These are phyloP conservation scores for Calliopum simillimum DNA, from an alignment of 2,888 invertebrate genomes.

Conservation along the genomic window DNA sequence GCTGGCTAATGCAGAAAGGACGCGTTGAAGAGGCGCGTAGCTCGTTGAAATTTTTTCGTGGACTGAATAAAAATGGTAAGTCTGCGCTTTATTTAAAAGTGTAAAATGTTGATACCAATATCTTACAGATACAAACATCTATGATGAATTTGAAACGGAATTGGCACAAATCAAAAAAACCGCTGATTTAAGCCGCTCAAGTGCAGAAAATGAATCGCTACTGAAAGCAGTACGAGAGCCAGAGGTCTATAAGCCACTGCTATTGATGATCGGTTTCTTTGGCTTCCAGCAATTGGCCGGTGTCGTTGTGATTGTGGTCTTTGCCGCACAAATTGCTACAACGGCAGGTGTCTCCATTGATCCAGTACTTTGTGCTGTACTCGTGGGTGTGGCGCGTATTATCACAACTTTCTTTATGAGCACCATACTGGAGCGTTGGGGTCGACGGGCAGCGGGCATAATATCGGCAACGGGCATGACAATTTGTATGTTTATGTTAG, in stretches of 20 bases:
- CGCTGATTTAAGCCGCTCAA: conserved; percentile 55
- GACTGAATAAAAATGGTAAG: conserved; percentile 65
- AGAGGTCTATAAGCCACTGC: conserved; percentile 65
- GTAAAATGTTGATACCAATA: neutral
- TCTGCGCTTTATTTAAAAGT: neutral
- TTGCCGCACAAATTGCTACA: conserved; percentile 76
- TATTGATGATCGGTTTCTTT: conserved; percentile 74
- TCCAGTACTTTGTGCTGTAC: conserved; percentile 75
- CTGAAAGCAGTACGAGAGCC: conserved; percentile 57
- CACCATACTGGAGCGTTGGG: conserved; percentile 72
- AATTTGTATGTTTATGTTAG: conserved; percentile 71
- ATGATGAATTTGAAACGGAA: conserved; percentile 63
- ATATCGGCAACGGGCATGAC: conserved; percentile 76
- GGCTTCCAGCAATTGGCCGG: conserved; percentile 78
- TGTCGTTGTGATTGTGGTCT: conserved; percentile 78
- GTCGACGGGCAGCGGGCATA: conserved; percentile 74
- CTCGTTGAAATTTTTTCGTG: conserved; percentile 73
- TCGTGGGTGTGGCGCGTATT: conserved; percentile 76
- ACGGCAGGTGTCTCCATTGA: conserved; percentile 73
- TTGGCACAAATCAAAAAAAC: conserved; percentile 58
- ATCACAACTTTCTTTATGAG: conserved; percentile 75
- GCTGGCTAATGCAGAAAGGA: conserved; percentile 75
- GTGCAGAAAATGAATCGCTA: conserved; percentile 56
- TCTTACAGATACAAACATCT: conserved; percentile 50
- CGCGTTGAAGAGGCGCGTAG: conserved; percentile 71